Evolutionary conservation across 2,113 vertebrate genomes (phyloP).

Genomic region (Talpa occidentalis): DNA sequence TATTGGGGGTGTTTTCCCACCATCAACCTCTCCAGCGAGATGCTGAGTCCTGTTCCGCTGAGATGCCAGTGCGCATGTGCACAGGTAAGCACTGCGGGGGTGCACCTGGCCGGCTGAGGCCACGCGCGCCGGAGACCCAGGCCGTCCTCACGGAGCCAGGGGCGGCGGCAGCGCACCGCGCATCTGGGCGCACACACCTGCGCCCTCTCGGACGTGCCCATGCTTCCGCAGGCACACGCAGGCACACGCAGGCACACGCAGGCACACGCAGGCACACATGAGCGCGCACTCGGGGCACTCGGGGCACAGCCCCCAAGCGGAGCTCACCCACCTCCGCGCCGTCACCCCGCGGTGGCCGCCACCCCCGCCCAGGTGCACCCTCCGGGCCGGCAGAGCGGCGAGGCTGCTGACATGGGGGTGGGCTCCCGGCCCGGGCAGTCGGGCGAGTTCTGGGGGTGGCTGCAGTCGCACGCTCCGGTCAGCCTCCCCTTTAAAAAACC

Average conservation of each 20-base stretch:
- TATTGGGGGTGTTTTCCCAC: not conserved
- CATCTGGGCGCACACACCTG: slow-evolving; percentile 61
- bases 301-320: not conserved
- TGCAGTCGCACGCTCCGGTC: slow-evolving; percentile 69
- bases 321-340: not conserved
- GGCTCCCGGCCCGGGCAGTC: not conserved
- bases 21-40: not conserved
- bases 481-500: slow-evolving; percentile 81
- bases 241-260: not conserved
- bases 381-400: not conserved
- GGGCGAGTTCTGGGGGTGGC: slow-evolving; percentile 76
- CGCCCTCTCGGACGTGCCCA: not conserved
- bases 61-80: not conserved
- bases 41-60: not conserved
- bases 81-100: not conserved
- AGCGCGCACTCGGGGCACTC: not conserved
- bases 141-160: not conserved
- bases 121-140: not conserved
- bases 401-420: slow-evolving; percentile 3
- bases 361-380: slow-evolving; percentile 23
- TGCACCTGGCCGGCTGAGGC: not conserved
- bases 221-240: not conserved
- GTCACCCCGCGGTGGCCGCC: not conserved
- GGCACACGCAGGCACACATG: not conserved
- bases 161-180: not conserved